A percentile compares a stretch with the other conserved stretches of the same genome.
Evolutionary conservation across 2,888 invertebrate species (phyloP).

Genomic region (Chirona hameri): DNA sequence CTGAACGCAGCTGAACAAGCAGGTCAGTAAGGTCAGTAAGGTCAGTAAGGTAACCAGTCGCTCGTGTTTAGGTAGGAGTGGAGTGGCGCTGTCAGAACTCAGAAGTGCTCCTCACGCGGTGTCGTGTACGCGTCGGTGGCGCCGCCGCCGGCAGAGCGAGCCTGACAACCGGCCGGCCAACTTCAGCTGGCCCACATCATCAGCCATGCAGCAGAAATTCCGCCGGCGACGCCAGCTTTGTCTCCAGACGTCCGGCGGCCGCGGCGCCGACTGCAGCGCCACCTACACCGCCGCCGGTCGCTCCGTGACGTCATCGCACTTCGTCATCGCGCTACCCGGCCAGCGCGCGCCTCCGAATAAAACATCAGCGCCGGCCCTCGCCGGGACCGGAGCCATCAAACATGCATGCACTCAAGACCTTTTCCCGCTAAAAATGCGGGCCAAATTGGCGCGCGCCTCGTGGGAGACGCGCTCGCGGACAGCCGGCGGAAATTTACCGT

Average conservation of each 20-base stretch:
- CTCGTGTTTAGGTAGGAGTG: not conserved
- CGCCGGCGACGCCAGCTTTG: not conserved
- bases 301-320: not conserved
- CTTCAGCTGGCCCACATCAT: not conserved
- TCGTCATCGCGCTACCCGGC: not conserved
- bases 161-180: not conserved
- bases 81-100: not conserved
- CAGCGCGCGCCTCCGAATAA: not conserved
- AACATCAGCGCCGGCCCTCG: not conserved
- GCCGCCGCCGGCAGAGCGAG: not conserved
- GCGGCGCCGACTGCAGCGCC: not conserved
- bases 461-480: not conserved
- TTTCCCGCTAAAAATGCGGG: conserved; percentile 22
- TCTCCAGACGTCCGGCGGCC: not conserved
- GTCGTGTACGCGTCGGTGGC: not conserved
- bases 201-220: not conserved
- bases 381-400: not conserved
- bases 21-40: too few species aligned
- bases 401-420: conserved; percentile 27
- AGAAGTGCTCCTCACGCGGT: not conserved
- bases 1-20: too few species aligned
- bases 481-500: not conserved
- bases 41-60: not conserved
- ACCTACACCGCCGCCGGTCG: not conserved
- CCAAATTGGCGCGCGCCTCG: conserved; percentile 2